Conservation (phyloP, 2,113 vertebrate species). For the Ciconia boyciana region DNA sequence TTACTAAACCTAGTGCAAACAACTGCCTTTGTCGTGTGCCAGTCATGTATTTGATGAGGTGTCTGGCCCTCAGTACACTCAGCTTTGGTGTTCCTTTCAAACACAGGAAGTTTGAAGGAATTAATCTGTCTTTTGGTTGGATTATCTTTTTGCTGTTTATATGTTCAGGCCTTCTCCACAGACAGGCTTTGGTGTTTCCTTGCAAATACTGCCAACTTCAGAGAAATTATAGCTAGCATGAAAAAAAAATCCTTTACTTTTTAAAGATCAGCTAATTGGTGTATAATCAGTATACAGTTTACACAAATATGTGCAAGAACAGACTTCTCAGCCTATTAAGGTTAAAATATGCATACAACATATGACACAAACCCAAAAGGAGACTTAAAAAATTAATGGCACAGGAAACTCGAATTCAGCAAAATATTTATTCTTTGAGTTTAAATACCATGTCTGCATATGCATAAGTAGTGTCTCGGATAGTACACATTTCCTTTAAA, state of each 20-base stretch:
- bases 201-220: conserved; percentile 21
- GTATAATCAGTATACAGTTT: conserved; percentile 9
- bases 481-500: neutral
- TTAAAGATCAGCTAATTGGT: conserved; percentile 30
- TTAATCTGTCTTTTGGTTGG: neutral
- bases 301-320: conserved; percentile 1
- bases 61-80: neutral
- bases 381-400: conserved; percentile 24
- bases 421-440: conserved; percentile 47
- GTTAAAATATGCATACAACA: conserved; percentile 12
- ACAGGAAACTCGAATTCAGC: neutral
- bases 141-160: neutral
- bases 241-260: neutral
- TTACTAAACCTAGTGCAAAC: neutral
- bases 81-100: neutral
- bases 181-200: neutral
- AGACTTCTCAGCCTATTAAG: conserved; percentile 35
- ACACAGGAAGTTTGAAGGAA: neutral
- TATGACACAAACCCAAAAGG: neutral
- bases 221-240: neutral
- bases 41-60: neutral
- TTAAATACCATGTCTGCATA: neutral
- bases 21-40: neutral
- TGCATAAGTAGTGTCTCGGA: neutral
- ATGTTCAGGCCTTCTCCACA: neutral